These are phyloP conservation scores for Molorchus minor DNA, from an alignment of 2,888 invertebrate genomes.

Conservation along the genomic window DNA sequence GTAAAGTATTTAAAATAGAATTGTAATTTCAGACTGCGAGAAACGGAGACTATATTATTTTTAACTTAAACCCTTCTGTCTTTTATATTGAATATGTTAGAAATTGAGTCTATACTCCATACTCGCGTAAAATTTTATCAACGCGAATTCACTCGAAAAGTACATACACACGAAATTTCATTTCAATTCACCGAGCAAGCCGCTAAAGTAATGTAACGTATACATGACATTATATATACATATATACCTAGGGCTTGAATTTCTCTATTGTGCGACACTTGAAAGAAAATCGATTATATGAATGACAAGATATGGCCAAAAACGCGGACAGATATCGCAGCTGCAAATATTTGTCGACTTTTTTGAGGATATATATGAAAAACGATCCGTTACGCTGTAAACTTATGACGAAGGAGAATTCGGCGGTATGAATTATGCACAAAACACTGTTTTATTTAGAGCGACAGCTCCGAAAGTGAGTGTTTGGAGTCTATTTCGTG, in stretches of 20 bases:
- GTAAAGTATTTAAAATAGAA: too few relatives aligned
- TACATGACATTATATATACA: background rate
- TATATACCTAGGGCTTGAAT: background rate
- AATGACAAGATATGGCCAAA: conserved; percentile 17
- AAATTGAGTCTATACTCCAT: too few relatives aligned
- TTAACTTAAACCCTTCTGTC: too few relatives aligned
- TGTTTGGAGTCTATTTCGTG: background rate
- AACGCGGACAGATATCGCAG: conserved; percentile 1
- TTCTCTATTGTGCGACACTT: background rate
- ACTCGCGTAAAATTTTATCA: too few relatives aligned
- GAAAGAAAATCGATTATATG: conserved; percentile 5
- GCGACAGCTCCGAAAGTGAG: background rate
- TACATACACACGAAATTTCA: too few relatives aligned
- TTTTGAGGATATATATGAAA: conserved; percentile 3
- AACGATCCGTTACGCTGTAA: background rate
- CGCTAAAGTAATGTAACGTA: background rate
- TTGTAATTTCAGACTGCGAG: too few relatives aligned
- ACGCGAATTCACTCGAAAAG: too few relatives aligned
- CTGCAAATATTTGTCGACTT: conserved; percentile 4
- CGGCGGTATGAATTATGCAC: conserved; percentile 2
- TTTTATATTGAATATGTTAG: too few relatives aligned
- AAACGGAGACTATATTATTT: too few relatives aligned
- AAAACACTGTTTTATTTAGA: background rate
- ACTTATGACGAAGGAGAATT: background rate
- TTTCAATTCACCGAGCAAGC: too few relatives aligned